A percentile compares a stretch with the other conserved stretches of the same genome.
These are phyloP conservation scores for Drosophila subpulchrella DNA, from an alignment of 1,140 invertebrate genomes.

Conservation along the genomic window DNA sequence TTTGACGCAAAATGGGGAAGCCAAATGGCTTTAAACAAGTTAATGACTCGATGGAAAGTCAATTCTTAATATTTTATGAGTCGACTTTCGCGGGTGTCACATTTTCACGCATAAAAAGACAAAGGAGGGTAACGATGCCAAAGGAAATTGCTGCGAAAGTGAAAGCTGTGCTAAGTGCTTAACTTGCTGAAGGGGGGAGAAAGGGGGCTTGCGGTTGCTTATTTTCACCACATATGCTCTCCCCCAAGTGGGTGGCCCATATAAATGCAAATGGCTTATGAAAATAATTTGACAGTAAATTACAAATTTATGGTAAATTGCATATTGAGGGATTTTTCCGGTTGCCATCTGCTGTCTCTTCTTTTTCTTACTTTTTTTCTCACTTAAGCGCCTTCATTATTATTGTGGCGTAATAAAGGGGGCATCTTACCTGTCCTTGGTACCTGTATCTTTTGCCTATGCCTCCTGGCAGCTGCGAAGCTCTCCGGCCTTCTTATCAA, in stretches of 20 bases:
- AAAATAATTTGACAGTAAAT: slow-evolving; percentile 82
- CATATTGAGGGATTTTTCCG: slow-evolving; percentile 79
- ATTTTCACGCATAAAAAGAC: slow-evolving; percentile 49
- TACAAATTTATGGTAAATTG: slow-evolving; percentile 83
- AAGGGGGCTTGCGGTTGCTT: slow-evolving; percentile 17
- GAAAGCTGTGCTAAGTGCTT: slow-evolving; percentile 52
- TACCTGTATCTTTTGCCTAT: slow-evolving; percentile 22
- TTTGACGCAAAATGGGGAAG: neutral
- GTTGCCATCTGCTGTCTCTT: slow-evolving; percentile 47
- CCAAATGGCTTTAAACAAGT: slow-evolving; percentile 53
- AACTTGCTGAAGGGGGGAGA: slow-evolving; percentile 6
- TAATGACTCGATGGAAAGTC: slow-evolving; percentile 79
- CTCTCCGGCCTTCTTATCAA: slow-evolving; percentile 64
- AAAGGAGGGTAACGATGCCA: slow-evolving; percentile 23
- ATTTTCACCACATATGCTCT: slow-evolving; percentile 34
- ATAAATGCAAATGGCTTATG: slow-evolving; percentile 82
- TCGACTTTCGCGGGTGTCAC: slow-evolving; percentile 39
- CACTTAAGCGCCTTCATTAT: slow-evolving; percentile 56
- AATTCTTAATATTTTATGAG: slow-evolving; percentile 74
- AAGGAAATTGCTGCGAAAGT: slow-evolving; percentile 47
- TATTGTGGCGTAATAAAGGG: slow-evolving; percentile 55
- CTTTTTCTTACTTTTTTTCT: slow-evolving; percentile 17
- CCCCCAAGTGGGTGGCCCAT: slow-evolving; percentile 29
- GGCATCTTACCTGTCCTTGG: slow-evolving; percentile 24
- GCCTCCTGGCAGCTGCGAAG: slow-evolving; percentile 47